phyloP scores from a whole-genome alignment of 2,797 vertebrate species.

The Prionace glauca region DNA sequence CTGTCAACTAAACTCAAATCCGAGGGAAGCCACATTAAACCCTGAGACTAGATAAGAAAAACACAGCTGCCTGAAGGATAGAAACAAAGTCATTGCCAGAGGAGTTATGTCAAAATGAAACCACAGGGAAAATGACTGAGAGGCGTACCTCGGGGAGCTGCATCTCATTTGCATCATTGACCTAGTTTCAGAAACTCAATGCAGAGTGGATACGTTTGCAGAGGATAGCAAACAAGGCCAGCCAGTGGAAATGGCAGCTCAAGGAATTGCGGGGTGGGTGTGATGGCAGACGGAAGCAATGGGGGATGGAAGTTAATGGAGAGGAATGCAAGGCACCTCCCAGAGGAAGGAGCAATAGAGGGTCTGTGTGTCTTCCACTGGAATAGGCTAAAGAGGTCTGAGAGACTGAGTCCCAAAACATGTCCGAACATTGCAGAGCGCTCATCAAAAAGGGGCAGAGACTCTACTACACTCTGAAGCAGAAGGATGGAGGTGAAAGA shows the following conservation, averaged over 20 bases:
- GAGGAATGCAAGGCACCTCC: too few relatives aligned
- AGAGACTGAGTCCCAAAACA: background rate
- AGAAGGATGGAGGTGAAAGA: background rate
- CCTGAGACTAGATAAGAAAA: background rate
- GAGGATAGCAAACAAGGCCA: background rate
- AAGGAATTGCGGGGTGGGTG: background rate
- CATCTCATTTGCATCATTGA: background rate
- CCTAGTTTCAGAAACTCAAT: background rate
- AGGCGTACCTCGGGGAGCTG: background rate
- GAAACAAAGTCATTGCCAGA: background rate
- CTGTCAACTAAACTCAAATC: background rate
- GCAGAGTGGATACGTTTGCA: background rate
- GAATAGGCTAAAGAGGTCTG: background rate
- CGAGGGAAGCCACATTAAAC: background rate
- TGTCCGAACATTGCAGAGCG: background rate
- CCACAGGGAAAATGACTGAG: background rate
- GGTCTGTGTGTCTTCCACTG: background rate
- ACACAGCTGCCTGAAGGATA: background rate
- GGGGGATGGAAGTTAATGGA: too few relatives aligned
- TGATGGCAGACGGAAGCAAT: background rate
- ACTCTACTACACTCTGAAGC: background rate
- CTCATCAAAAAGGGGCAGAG: background rate
- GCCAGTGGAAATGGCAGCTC: background rate
- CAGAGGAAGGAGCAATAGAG: background rate
- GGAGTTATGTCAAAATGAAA: background rate